Percentiles rank a stretch among this genome's conserved stretches.
phyloP scores from a whole-genome alignment of 2,888 invertebrate genomes.

The Automeris io region DNA sequence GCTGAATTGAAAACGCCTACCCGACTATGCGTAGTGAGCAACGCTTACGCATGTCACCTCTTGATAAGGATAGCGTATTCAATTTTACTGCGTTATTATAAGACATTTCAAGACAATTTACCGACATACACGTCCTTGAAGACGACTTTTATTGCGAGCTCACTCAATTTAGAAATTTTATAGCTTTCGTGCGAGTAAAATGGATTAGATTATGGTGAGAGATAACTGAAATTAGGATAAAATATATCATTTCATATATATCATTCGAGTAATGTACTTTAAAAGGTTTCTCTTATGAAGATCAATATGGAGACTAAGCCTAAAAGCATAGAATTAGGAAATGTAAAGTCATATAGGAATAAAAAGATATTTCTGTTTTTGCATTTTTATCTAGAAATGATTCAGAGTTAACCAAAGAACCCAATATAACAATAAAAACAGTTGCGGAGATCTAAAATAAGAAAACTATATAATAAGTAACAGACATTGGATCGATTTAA shows the following conservation, averaged over 20 bases:
- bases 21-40: background rate
- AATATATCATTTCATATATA: too few species aligned
- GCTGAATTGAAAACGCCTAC: too few species aligned
- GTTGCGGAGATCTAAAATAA: too few species aligned
- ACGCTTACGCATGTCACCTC: conserved; percentile 3
- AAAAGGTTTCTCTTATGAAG: background rate
- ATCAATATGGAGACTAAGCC: background rate
- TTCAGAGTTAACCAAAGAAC: too few species aligned
- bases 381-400: too few species aligned
- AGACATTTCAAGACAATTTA: conserved; percentile 22
- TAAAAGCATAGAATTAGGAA: too few species aligned
- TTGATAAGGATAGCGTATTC: conserved; percentile 17
- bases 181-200: conserved; percentile 7
- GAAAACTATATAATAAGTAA: too few species aligned
- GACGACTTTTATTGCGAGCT: conserved; percentile 23
- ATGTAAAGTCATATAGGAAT: too few species aligned
- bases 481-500: too few species aligned
- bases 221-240: conserved; percentile 13
- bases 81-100: conserved; percentile 25
- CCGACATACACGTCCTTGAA: conserved; percentile 13
- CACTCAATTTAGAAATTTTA: conserved; percentile 24
- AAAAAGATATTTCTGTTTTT: too few species aligned
- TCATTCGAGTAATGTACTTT: background rate
- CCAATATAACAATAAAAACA: too few species aligned
- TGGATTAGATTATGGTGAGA: conserved; percentile 16